Conservation (phyloP, 2,888 invertebrate species). For the Exocentrus adspersus region DNA sequence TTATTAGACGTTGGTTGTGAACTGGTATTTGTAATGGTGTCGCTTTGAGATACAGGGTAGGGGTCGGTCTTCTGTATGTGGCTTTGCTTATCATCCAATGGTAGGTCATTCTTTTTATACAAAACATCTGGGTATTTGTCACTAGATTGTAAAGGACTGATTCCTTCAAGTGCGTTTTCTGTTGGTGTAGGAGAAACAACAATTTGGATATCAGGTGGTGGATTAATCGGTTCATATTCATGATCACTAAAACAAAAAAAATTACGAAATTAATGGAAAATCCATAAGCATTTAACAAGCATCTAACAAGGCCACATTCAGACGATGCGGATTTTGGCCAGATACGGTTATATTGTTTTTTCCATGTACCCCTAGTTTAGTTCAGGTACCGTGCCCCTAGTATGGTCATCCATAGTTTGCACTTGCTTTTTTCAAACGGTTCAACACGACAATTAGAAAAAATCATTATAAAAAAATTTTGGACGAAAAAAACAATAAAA, state of each 20-base stretch:
- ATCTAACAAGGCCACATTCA: too few species aligned
- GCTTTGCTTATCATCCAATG: neutral
- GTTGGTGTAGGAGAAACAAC: constrained; percentile 35
- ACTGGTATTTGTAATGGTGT: neutral
- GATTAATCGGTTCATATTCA: constrained; percentile 91
- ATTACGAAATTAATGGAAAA: too few species aligned
- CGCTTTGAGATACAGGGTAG: neutral
- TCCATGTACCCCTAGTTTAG: too few species aligned
- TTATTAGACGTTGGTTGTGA: constrained; percentile 55
- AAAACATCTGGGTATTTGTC: neutral
- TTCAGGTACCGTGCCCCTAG: too few species aligned
- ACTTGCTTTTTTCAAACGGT: too few species aligned
- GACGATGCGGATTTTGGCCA: too few species aligned
- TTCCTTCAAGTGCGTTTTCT: neutral
- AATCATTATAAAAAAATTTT: too few species aligned
- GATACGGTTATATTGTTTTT: too few species aligned
- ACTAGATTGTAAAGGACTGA: neutral
- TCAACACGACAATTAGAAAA: too few species aligned
- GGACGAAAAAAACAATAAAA: too few species aligned
- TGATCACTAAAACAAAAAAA: constrained; percentile 77
- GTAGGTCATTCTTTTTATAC: neutral
- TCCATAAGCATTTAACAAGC: too few species aligned
- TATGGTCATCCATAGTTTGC: too few species aligned
- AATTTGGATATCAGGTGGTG: constrained; percentile 67
- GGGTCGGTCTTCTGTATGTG: neutral